Evolutionary conservation across 2,797 vertebrate species (phyloP), one percentile per base, ranked within the genome.

Genomic region (Garrulus glandarius): DNA sequence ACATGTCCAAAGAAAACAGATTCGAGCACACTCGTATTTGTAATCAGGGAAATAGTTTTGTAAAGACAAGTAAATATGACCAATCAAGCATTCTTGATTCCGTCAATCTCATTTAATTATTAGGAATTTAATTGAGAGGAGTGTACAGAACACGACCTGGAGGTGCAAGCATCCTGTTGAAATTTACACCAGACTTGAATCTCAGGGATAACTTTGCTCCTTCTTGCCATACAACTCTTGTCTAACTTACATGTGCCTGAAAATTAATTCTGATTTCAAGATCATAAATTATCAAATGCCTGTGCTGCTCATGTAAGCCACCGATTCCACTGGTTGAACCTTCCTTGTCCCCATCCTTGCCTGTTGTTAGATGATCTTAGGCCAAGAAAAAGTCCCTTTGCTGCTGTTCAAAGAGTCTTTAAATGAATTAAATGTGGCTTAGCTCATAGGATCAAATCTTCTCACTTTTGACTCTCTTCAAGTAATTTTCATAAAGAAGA

Each of bases 21-120:
- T 56, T 26, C 8, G 9, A 47, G 49, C 5, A 14, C 2, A 4
- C 16, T 65, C 0, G 0, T 34, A 6, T 27, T 14, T 56, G 26
- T 46, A 57, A 65, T 61, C 53, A 44, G 18, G 47, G 29, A 70
- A 92, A 39, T n/a, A 15, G 57, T 11, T n/a, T 75, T 61, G 34
- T 26, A 44, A 63, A 70, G 65, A 24, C 22, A 30, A 52, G 37
- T 4, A 29, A 47, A 71, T 60, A 8, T 15, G 21, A 32, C 21
- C n/a, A 55, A 1, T 75, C 34, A 36, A 44, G 37, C 37, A 8
- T 65, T 80, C 34, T 29, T 63, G 18, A 53, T 61, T 80, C 39
- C 39, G 24, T 32, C 50, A 32, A 11, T 37, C 34, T 70, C 20
- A 22, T 56, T 76, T 67, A 34, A 50, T 71, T 75, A n/a, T 34